Evolutionary conservation across 2,113 vertebrate species (phyloP).

Genomic region (Rhinoptilus africanus): DNA sequence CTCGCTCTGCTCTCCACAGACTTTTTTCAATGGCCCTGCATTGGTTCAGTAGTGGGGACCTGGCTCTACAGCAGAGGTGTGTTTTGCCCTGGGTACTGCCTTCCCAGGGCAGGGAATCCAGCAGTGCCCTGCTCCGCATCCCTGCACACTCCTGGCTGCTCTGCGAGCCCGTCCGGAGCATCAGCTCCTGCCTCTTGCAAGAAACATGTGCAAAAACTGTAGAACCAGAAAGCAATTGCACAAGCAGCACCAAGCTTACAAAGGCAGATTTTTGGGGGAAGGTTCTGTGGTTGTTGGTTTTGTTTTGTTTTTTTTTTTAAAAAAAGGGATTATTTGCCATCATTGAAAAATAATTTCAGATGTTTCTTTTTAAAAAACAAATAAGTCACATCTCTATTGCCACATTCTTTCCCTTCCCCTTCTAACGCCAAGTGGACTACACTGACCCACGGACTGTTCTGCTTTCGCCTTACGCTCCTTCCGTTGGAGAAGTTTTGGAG

Average conservation of each 20-base stretch:
- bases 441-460: neutral
- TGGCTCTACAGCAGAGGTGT: neutral
- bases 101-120: neutral
- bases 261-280: neutral
- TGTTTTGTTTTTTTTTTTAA: neutral
- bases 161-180: rapidly evolving
- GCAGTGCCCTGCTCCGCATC: neutral
- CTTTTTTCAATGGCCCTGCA: neutral
- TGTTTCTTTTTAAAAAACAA: neutral
- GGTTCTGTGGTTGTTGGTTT: neutral
- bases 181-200: neutral
- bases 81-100: neutral
- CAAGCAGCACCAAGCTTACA: neutral
- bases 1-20: neutral
- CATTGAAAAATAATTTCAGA: neutral
- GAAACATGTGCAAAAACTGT: neutral
- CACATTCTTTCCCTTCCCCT: neutral
- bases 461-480: neutral
- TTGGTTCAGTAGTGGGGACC: rapidly evolving
- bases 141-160: neutral
- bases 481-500: neutral
- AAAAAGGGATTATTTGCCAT: neutral
- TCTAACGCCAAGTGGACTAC: rapidly evolving
- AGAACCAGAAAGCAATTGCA: neutral
- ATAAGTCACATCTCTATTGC: neutral